Evolutionary conservation across 1,140 invertebrate genomes (phyloP), one percentile per base, ranked within the genome.

Genomic region (Antheraea mylitta): DNA sequence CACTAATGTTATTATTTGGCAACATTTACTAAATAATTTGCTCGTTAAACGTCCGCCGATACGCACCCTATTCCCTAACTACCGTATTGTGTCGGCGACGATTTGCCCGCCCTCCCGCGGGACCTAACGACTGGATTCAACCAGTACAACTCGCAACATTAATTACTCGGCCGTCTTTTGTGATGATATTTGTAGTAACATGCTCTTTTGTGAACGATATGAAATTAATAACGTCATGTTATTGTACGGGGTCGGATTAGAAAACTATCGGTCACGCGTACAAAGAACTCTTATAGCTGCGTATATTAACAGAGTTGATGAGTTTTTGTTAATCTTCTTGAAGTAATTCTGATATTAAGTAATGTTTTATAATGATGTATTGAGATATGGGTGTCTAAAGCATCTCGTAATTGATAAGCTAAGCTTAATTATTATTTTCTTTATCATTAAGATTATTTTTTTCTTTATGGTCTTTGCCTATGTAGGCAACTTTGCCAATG

Each of bases 11-110:
- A 90, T 90, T 90, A 91, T 90, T 91, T 90, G 86, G 85, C 83
- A 89, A 90, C 89, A 89, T 91, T 91, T 90, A 91, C 84, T 89
- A 89, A 91, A 90, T 91, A 89, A 91, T 91, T 90, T 86, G 85
- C 86, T 90, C 89, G 89, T 90, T 90, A 91, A 90, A 89, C 84
- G 85, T 80, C 84, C 69, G 85, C 85, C 81, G 86, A 87, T 86
- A 67, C 69, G 67, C 68, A 62, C 80, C 75, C 75, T 64, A 45
- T 48, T 67, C 78, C 79, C 83, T 90, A 90, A 91, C 87, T 91
- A 90, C 80, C 71, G 86, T 81, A 90, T 90, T 91, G 89, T 91
- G 79, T 77, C 65, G 58, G 45, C 64, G 67, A 38, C 73, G 74
- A 75, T 76, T 76, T 72, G 69, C 65, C 68, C 65, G 68, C 75